These are phyloP conservation scores for Datnioides undecimradiatus DNA, from an alignment of 2,113 vertebrate genomes.

Conservation along the genomic window DNA sequence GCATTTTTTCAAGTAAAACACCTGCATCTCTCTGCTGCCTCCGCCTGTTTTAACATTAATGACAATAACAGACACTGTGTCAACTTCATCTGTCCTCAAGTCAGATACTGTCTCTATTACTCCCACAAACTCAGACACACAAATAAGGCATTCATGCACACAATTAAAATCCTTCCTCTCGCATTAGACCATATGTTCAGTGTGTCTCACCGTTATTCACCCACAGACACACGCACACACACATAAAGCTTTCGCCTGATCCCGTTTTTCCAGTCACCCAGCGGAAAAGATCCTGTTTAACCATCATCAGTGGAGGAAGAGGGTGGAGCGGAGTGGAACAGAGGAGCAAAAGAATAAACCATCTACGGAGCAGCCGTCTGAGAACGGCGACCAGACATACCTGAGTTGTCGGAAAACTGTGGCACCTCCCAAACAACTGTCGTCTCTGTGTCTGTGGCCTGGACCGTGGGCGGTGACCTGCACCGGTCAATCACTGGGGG, in stretches of 20 bases:
- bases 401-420: constrained; percentile 98
- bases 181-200: constrained; percentile 4
- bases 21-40: constrained; percentile 52
- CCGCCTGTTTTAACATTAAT: constrained; percentile 54
- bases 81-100: constrained; percentile 29
- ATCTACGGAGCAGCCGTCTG: constrained; percentile 35
- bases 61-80: constrained; percentile 51
- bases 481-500: constrained; percentile 95
- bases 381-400: constrained; percentile 79
- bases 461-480: constrained; percentile 90
- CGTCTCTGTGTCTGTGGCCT: constrained; percentile 84
- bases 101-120: constrained; percentile 10
- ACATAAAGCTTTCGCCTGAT: constrained; percentile 29
- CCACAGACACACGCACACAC: constrained; percentile 6
- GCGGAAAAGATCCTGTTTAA: constrained; percentile 71
- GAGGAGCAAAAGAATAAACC: constrained; percentile 61
- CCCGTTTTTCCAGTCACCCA: constrained; percentile 66
- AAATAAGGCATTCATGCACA: constrained; percentile 18
- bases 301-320: constrained; percentile 56
- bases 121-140: constrained; percentile 33
- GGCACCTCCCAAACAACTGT: constrained; percentile 92
- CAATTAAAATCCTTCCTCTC: constrained; percentile 24
- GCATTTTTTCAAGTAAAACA: constrained; percentile 54
- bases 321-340: constrained; percentile 57
- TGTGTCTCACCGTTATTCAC: constrained; percentile 24